Conservation (phyloP, 2,113 vertebrate genomes). For the Oryzias javanicus region DNA sequence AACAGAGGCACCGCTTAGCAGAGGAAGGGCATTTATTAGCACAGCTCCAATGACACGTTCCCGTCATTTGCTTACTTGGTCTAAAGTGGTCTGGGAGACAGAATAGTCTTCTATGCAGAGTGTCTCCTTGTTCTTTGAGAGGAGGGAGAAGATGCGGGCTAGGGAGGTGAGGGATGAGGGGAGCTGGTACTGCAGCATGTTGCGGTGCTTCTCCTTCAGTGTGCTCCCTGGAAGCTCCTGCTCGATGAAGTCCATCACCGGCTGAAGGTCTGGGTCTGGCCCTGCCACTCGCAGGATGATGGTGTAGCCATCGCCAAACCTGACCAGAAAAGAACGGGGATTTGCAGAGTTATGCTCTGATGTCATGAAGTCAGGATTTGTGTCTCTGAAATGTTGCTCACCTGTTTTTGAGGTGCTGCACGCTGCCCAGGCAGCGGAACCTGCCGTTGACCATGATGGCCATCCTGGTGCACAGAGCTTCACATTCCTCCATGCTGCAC, state of each 20-base stretch:
- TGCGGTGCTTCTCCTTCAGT: constrained; percentile 93
- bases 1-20: not conserved
- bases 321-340: constrained; percentile 37
- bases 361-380: not conserved
- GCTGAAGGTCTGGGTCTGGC: constrained; percentile 85
- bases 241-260: constrained; percentile 91
- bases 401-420: constrained; percentile 98
- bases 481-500: constrained; percentile 96
- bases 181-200: constrained; percentile 98
- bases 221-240: constrained; percentile 91
- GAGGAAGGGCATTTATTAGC: no score
- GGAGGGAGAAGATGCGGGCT: constrained; percentile 93
- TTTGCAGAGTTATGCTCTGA: no score
- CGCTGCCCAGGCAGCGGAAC: constrained; percentile 94
- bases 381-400: constrained; percentile 38
- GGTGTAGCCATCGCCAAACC: constrained; percentile 97
- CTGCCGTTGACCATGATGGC: constrained; percentile 98
- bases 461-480: constrained; percentile 96
- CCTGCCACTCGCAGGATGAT: constrained; percentile 93
- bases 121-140: constrained; percentile 89
- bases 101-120: constrained; percentile 99
- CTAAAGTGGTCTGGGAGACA: constrained; percentile 97
- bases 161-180: constrained; percentile 89
- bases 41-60: no score
- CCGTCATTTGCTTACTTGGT: constrained; percentile 86